Base-by-base conservation (phyloP, 2,888 invertebrate genomes). In the Tenodera sinensis region DNA sequence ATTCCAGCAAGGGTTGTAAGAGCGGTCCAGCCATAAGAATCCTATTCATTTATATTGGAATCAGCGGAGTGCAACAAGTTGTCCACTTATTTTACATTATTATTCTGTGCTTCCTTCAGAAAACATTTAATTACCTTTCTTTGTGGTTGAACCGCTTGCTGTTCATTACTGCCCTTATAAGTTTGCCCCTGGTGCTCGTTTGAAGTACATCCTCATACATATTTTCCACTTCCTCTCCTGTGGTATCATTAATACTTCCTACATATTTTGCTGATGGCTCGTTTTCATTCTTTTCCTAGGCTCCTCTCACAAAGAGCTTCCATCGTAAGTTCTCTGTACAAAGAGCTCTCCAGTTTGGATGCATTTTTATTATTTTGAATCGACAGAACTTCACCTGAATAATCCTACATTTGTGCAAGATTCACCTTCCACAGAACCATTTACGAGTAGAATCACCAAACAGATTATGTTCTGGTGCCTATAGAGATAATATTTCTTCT, bases 1-100 rank as follows among this genome's bases (percentile, higher is more conserved):
- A 84, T 95, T 96, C 92, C 96, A 96, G 81, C 97, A 95, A 2
- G 97, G 93, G 96, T 96, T 97, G 97, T 97, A 7, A 97, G 92
- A 12, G 97, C 95, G n/a, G 96, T 96, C 97, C 97, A 97, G 1
- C 97, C 97, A 92, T 94, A 97, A 30, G 93, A 93, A 92, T 97
- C 97, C 0, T 93, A 92, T 0, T 92, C 92, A 92, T 96, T 95
- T 3, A 97, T 93, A 88, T 93, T 91, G 30, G 92, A 91, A 88
- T 93, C 93, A 81, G 82, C 81, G 6, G 20, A 20, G 25, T 30
- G 25, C 12, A 90, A 30, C 6, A 88, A 42, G 25, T 28, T 81
- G 2, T 54, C 30, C 2, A 90, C 25, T 82, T 28, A 93, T 28
- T 92, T 90, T 28, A 93, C 90, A 91, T 94, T 93, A 92, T 95